A percentile compares a stretch with the other conserved stretches of the same genome.
These are phyloP conservation scores for Diprion similis DNA, from an alignment of 1,140 invertebrate genomes.

Conservation along the genomic window DNA sequence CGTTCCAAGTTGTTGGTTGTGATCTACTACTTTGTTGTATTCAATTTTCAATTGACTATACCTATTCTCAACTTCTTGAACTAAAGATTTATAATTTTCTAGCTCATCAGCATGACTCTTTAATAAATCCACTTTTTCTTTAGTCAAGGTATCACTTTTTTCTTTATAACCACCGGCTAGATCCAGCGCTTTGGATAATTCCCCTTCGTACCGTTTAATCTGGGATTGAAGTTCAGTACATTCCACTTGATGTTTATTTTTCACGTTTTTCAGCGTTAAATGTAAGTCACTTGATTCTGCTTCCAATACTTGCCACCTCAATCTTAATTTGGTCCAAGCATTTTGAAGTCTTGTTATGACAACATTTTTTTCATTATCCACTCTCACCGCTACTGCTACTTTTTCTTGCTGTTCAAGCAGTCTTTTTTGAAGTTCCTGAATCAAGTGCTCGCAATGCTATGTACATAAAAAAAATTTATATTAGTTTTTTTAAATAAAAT, in stretches of 20 bases:
- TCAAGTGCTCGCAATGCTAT: conserved; percentile 79
- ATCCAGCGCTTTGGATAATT: conserved; percentile 71
- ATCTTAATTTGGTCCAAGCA: conserved; percentile 62
- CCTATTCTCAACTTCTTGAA: conserved; percentile 49
- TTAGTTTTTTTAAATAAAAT: neutral
- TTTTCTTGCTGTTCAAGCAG: conserved; percentile 79
- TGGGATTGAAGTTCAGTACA: conserved; percentile 53
- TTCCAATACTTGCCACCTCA: conserved; percentile 56
- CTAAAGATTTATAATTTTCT: conserved; percentile 51
- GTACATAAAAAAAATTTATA: conserved; percentile 36
- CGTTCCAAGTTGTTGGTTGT: conserved; percentile 46
- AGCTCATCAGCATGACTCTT: conserved; percentile 53
- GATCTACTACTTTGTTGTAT: conserved; percentile 49
- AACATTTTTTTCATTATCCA: conserved; percentile 77
- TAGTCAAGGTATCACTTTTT: conserved; percentile 66
- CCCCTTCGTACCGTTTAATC: conserved; percentile 69
- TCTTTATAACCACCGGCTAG: conserved; percentile 72
- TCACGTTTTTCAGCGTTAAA: conserved; percentile 45
- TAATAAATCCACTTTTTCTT: conserved; percentile 60
- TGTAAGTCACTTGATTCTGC: conserved; percentile 51
- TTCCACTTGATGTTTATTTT: conserved; percentile 50
- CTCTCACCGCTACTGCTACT: conserved; percentile 76
- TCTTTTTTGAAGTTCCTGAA: conserved; percentile 75
- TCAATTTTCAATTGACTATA: conserved; percentile 48
- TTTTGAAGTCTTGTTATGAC: conserved; percentile 70